Base-by-base conservation (phyloP, 2,113 vertebrate species). In the Varanus salvator region DNA sequence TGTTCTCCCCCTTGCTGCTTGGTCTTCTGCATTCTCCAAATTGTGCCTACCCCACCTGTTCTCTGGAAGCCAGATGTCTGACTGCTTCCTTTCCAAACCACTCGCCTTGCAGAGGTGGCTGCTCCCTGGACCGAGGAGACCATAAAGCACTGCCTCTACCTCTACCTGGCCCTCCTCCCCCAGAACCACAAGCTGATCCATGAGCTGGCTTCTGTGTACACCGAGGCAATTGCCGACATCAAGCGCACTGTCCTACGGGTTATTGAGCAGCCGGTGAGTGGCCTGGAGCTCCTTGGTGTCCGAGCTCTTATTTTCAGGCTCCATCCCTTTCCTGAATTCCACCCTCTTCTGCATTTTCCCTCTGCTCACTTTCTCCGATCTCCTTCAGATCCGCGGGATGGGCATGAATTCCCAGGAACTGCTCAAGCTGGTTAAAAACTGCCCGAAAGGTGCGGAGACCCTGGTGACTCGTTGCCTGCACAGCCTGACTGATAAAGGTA, bases 371-470 rank as follows among this genome's bases (percentile, higher is more conserved):
- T 78, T 80, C 17, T 38, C 38, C 17, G 0, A 84, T 54, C 0
- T 23, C 38, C 17, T 80, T 27, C 87, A 98, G 98, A 99, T 99
- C 91, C 98, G 99, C 0, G 99, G 98, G 0, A 99, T 99, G 99
- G 99, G 99, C 29, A 99, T 99, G 99, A 99, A 97, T 94, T 99
- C 99, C 0, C 99, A 98, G 0, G 98, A 99, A 95, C 97, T 99
- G 88, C 97, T 99, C 85, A 97, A 99, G 23, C 85, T 99, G 94
- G 98, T 99, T 86, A 98, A 99, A 95, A 99, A 99, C 91, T 99
- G 99, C 52, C 99, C 99, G 57, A 99, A 99, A 93, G 99, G 99
- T 11, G 98, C 99, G 0, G 98, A 99, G 95, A 99, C 98, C 0
- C 91, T 99, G 80, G 98, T 99, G 29, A 99, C 99, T 0, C 98